A percentile compares a stretch with the other conserved stretches of the same genome.
These are phyloP conservation scores for Drosophila incognita DNA, from an alignment of 2,888 invertebrate genomes.

Conservation along the genomic window DNA sequence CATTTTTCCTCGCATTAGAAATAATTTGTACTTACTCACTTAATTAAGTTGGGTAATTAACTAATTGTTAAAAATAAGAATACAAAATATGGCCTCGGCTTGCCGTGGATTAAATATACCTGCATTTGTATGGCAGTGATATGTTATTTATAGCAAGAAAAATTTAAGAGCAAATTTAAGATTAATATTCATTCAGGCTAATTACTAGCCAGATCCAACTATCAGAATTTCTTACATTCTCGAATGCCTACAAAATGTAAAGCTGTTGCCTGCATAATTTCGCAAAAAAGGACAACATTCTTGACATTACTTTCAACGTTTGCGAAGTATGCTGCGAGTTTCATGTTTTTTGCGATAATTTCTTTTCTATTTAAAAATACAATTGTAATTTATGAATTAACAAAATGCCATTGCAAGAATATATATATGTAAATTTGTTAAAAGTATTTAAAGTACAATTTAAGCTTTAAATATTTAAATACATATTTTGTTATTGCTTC, in stretches of 20 bases:
- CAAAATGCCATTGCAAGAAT: neutral
- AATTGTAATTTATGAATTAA: neutral
- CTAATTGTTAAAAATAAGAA: slow-evolving; percentile 15
- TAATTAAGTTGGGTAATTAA: slow-evolving; percentile 51
- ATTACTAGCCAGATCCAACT: neutral
- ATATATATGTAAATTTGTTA: neutral
- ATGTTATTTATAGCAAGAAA: neutral
- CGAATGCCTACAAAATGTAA: neutral
- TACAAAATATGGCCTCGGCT: neutral
- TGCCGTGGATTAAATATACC: neutral
- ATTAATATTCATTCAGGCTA: neutral
- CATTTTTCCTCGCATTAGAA: neutral
- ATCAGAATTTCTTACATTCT: neutral
- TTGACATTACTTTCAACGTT: neutral
- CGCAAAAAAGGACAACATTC: neutral
- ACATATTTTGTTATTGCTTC: slow-evolving; percentile 28
- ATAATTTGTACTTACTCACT: neutral
- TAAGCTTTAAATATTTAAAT: neutral
- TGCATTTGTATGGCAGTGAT: neutral
- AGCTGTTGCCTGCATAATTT: neutral
- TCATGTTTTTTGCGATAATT: neutral
- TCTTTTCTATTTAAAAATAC: neutral
- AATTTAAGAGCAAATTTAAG: neutral
- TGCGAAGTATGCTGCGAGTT: neutral
- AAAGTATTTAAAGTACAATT: neutral